Conservation (phyloP, 2,888 invertebrate genomes). For the Oligia strigilis region DNA sequence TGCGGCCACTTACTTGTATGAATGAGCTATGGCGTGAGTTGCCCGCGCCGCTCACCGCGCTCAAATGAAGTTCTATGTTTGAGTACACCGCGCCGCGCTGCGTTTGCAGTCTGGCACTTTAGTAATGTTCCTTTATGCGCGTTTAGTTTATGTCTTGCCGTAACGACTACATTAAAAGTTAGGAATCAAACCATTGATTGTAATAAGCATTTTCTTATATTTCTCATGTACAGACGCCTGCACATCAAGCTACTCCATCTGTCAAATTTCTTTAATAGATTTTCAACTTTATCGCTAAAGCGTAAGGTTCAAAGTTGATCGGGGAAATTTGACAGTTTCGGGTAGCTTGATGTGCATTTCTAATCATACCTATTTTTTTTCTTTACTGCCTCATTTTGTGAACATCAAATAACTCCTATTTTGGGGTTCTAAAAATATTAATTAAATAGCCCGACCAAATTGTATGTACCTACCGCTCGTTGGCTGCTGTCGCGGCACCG, state of each 20-base stretch:
- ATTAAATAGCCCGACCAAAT: background rate
- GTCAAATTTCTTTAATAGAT: too few species aligned
- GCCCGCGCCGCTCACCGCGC: too few species aligned
- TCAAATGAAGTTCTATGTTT: too few species aligned
- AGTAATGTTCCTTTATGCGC: background rate
- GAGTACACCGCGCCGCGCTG: too few species aligned
- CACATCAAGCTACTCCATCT: too few species aligned
- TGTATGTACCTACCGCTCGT: background rate
- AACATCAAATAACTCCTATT: background rate
- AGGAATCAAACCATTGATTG: too few species aligned
- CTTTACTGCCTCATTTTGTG: background rate
- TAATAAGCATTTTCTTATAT: background rate
- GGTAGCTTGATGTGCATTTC: background rate
- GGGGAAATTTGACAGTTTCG: too few species aligned
- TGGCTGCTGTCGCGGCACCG: background rate
- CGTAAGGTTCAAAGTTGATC: too few species aligned
- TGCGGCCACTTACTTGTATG: too few species aligned
- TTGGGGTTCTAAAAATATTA: background rate
- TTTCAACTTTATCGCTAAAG: too few species aligned
- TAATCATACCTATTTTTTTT: background rate
- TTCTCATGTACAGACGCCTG: background rate
- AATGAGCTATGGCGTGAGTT: too few species aligned
- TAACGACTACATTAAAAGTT: background rate
- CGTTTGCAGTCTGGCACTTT: too few species aligned
- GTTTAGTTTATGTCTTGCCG: constrained; percentile 20